Base-by-base conservation (phyloP, 2,113 vertebrate genomes). In the Lipophrys pholis region DNA sequence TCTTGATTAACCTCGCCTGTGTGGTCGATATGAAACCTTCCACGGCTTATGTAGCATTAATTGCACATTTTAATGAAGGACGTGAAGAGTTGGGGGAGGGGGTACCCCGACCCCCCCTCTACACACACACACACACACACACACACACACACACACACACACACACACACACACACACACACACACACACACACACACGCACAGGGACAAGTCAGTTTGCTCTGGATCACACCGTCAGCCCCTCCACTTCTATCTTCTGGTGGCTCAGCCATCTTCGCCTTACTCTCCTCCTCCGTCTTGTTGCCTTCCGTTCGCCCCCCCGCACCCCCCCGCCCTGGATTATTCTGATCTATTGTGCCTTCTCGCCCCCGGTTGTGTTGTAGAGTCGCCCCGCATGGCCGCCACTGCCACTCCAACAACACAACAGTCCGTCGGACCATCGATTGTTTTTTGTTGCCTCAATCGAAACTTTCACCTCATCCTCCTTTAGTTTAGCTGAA, bases 261-360 rank as follows among this genome's bases (percentile, higher is more conserved):
- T 30, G 21, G 21, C 21, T 30, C 21, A 30, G 21, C 21, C 21
- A 11, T 82, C 80, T 82, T 46, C 42, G 83, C 83, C 89, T 89
- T 68, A 76, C 16, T 0, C 58, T 12, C 69, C 39, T 4, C 16
- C 21, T 30, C 21, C 21, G 21, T 30, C 21, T 30, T 4, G 21
- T 30, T 2, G 21, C 14, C 41, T 12, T 55, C 54, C 0, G 49
- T 62, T 73, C 56, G 46, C 69, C 61, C 56, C 62, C 67, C 68
- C 65, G 63, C 77, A n/a, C 21, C 21, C 21, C 21, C 21, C 21
- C 21, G 21, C 43, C 74, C 77, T 86, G 81, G 65, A 60, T 59
- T 14, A 61, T 54, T 14, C 61, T 54, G 51, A 81, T 82, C 36
- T 60, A 52, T 81, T 71, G 88, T 90, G 90, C 91, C 90, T 92